phyloP scores from a whole-genome alignment of 1,140 invertebrate genomes.

The Oncopeltus fasciatus region DNA sequence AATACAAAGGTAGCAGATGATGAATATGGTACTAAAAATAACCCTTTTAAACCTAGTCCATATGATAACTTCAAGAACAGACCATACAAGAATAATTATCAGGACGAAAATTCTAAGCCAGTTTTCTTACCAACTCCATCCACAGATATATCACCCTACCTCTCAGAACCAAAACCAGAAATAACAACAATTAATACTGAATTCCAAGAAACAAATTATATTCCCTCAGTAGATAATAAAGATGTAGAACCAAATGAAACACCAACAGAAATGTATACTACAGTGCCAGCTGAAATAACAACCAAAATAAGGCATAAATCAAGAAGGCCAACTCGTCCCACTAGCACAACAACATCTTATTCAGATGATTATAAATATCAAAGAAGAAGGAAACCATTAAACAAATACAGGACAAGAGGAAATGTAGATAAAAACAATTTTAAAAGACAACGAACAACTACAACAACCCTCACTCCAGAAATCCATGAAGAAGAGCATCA shows the following conservation, averaged over 20 bases:
- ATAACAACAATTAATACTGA: not conserved
- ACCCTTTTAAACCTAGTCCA: not conserved
- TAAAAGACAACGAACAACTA: conserved; percentile 13
- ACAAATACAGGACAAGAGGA: conserved; percentile 4
- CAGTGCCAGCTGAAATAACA: conserved; percentile 10
- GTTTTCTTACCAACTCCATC: conserved; percentile 21
- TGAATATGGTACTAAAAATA: not conserved
- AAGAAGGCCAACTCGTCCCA: not conserved
- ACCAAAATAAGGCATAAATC: not conserved
- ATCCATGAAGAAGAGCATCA: not conserved
- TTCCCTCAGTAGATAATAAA: not conserved
- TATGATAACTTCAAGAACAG: not conserved
- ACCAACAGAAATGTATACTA: not conserved
- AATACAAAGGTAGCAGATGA: not conserved
- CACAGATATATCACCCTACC: conserved; percentile 10
- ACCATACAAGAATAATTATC: not conserved
- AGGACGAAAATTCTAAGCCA: conserved; percentile 5
- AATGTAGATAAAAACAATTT: conserved; percentile 1
- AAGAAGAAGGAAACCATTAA: conserved; percentile 11
- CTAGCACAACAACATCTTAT: not conserved
- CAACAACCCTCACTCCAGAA: conserved; percentile 13
- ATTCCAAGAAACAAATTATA: not conserved
- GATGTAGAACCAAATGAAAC: not conserved
- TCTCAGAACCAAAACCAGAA: not conserved
- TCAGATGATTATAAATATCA: conserved; percentile 1